Evolutionary conservation across 1,140 invertebrate genomes (phyloP).

Genomic region (Procambarus virginalis): DNA sequence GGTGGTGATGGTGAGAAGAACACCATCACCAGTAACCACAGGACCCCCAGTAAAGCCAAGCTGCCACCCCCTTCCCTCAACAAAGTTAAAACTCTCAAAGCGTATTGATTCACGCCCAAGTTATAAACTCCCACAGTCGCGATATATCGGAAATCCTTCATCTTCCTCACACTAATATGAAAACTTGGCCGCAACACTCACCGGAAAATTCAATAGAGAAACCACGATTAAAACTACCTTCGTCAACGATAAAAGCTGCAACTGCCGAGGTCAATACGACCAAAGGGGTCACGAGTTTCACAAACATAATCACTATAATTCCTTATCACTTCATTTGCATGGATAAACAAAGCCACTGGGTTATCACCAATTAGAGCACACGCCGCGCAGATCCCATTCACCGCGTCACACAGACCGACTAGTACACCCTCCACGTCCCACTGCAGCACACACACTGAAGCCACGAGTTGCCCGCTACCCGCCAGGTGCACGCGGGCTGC

Average conservation of each 20-base stretch:
- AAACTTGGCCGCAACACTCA: neutral
- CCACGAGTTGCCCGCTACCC: constrained; percentile 30
- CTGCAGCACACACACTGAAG: constrained; percentile 31
- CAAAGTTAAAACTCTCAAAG: constrained; percentile 1
- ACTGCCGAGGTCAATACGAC: constrained; percentile 15
- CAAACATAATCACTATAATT: constrained; percentile 23
- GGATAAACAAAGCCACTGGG: constrained; percentile 6
- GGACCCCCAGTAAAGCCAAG: too few species aligned
- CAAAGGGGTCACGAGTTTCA: constrained; percentile 14
- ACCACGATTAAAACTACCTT: constrained; percentile 5
- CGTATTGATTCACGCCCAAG: neutral
- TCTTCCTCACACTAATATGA: constrained; percentile 1
- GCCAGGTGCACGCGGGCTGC: constrained; percentile 21
- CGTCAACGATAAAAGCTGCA: constrained; percentile 14
- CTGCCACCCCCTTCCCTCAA: neutral
- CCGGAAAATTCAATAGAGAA: neutral
- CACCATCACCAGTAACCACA: neutral
- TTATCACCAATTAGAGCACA: constrained; percentile 7
- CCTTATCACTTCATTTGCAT: constrained; percentile 25
- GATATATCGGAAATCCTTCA: constrained; percentile 10
- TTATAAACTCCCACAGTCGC: neutral
- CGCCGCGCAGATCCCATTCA: constrained; percentile 25
- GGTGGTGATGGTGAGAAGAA: neutral
- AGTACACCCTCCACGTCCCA: constrained; percentile 17
- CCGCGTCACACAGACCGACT: constrained; percentile 7